Evolutionary conservation across 1,140 invertebrate genomes (phyloP), one percentile per base, ranked within the genome.

Genomic region (Zaprionus tsacasi): DNA sequence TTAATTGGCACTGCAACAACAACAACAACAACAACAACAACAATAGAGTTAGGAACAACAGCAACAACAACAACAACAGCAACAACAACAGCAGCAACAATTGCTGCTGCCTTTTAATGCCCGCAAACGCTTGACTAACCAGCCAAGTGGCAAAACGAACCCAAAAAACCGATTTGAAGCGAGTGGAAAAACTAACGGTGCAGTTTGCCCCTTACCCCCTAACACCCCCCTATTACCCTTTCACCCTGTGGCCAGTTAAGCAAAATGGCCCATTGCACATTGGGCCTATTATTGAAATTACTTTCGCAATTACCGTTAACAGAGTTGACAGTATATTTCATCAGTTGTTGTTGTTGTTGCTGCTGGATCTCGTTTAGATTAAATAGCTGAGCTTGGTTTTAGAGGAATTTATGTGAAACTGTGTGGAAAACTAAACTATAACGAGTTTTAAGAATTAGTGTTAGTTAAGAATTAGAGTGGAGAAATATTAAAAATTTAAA

Each of bases 1-100:
- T 89, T 88, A 88, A 88, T 88, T 89, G 85, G 74, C 68, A 76
- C 70, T 61, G 68, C 40, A 87, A 87, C 61, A 82, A 64, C 68
- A 71, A 70, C 71, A 86, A 66, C 48, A 52, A 55, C 52, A 78
- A 48, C 7, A 3, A 8, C 8, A 17, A 36, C 27, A 67, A 57
- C 54, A 25, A 2, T 21, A 21, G 21, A 27, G 13, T 21, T 36
- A 4, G 38, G 10, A 12, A 60, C 54, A 40, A 54, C 57, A 30
- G 52, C 48, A 81, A 70, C 71, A 86, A 66, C 48, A 52, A 55
- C 52, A 78, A 48, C 7, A 3, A 8, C 8, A 17, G 1, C 7
- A 58, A 21, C 11, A 52, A 30, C 12, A 30, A 60, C 52, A 52
- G 30, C 52, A 57, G 55, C 63, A 74, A 71, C 67, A 79, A 63